Base-by-base conservation (phyloP, 1,140 invertebrate genomes). In the Chironomus striatipennis region DNA sequence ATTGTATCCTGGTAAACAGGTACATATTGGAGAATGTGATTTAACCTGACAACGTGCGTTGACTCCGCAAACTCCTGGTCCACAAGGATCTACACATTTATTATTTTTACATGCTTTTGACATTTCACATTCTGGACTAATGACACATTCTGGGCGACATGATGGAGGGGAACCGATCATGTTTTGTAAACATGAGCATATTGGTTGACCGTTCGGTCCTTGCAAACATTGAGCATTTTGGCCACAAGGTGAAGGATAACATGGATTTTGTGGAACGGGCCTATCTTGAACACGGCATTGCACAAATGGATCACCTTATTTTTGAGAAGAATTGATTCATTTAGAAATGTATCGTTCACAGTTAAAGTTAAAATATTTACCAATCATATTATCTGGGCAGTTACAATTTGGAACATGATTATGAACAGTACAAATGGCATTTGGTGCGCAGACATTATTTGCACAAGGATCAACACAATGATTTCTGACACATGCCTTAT, bases 1-100 rank as follows among this genome's bases (percentile, higher is more conserved):
- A 8, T 87, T 88, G 78, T 87, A 93, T 8, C 90, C 91, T 43
- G 85, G 85, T 10, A 86, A 84, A 79, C 93, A 94, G 79, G 87
- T 91, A 81, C 93, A 94, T 65, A 93, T 89, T n/a, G 93, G 91
- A 79, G 88, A 91, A 79, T 94, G 93, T 78, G 91, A 93, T 21
- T 92, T 88, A 15, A 93, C 91, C 80, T 89, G 88, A 81, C 93
- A 95, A 73, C 88, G 84, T 8, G 93, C 90, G 79, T 93, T 92
- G 15, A 88, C 83, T 17, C 92, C 80, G 72, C 81, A 86, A 7
- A 83, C 86, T 3, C 85, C 86, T 7, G 84, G 84, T 12, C 47
- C 74, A 77, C 86, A 87, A 2, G 88, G 87, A 80, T 89, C 87
- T 47, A 83, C 80, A 76, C 88, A 89, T 80, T 88, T 88, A 75